Conservation (phyloP, 2,113 vertebrate species). For the Ptilonorhynchus violaceus region DNA sequence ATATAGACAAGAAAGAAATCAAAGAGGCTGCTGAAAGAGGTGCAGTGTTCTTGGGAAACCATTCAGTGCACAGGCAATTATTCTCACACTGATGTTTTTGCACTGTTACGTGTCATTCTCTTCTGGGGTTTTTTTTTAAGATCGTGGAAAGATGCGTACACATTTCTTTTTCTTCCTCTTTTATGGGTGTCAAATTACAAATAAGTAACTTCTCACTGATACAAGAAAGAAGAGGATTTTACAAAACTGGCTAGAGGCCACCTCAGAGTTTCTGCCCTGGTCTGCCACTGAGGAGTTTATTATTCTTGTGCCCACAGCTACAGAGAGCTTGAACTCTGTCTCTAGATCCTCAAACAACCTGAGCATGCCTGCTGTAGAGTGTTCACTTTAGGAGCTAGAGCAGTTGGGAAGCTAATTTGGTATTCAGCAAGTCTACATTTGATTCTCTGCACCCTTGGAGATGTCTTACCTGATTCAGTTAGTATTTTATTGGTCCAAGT, state of each 20-base stretch:
- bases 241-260: neutral
- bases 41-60: neutral
- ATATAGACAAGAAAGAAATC: neutral
- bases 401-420: neutral
- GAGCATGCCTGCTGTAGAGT: neutral
- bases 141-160: neutral
- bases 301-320: neutral
- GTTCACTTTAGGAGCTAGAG: neutral
- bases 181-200: neutral
- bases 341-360: neutral
- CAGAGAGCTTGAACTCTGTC: neutral
- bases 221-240: neutral
- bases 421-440: neutral
- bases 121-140: neutral
- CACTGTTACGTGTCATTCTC: neutral
- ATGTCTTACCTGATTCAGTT: neutral
- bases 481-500: neutral
- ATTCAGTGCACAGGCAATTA: neutral
- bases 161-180: neutral
- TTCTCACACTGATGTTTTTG: neutral
- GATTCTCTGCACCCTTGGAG: neutral
- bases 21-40: neutral
- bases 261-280: neutral
- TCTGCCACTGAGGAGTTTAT: neutral
- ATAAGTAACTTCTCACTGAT: neutral